Conservation (phyloP, 2,888 invertebrate species). For the Notocelia uddmanniana region DNA sequence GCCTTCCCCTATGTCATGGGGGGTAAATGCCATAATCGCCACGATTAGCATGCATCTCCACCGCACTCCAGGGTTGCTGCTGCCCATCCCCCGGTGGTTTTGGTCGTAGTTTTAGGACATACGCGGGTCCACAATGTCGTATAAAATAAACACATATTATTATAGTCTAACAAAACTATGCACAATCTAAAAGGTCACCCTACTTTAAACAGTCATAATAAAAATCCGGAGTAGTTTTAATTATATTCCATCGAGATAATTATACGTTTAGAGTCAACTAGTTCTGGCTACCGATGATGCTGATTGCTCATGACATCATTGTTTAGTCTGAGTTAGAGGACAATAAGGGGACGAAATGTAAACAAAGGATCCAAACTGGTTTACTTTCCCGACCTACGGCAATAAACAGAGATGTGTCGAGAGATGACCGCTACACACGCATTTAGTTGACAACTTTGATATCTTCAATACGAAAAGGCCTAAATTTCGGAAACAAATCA, state of each 20-base stretch:
- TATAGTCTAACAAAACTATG: constrained; percentile 30
- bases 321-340: constrained; percentile 64
- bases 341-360: constrained; percentile 45
- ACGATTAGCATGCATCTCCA: too few species aligned
- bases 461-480: too few species aligned
- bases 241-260: constrained; percentile 58
- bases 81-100: too few species aligned
- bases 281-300: constrained; percentile 53
- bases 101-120: too few species aligned
- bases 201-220: constrained; percentile 31
- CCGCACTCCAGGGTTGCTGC: too few species aligned
- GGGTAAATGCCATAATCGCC: too few species aligned
- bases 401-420: constrained; percentile 42
- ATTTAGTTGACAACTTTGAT: too few species aligned
- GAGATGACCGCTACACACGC: constrained; percentile 33
- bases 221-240: constrained; percentile 54
- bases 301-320: constrained; percentile 59
- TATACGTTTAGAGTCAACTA: constrained; percentile 52
- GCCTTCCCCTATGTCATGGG: too few species aligned
- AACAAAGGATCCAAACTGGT: constrained; percentile 43
- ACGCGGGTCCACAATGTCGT: too few species aligned
- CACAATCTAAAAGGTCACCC: constrained; percentile 31
- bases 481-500: too few species aligned
- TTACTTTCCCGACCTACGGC: constrained; percentile 45
- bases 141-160: constrained; percentile 22